Base-by-base conservation (phyloP, 2,888 invertebrate genomes). In the Nomada lathburiana region DNA sequence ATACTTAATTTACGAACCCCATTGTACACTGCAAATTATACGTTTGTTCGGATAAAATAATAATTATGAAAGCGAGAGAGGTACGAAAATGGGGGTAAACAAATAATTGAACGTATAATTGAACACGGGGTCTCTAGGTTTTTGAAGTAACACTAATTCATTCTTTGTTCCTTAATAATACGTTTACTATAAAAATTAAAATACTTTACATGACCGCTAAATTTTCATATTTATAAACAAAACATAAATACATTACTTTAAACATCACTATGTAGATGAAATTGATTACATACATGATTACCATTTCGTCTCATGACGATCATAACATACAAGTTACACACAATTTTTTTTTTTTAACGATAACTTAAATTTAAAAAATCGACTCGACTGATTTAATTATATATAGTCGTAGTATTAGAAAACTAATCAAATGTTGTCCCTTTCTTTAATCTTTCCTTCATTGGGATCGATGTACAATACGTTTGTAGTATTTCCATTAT, bases 281-380 rank as follows among this genome's bases (percentile, higher is more conserved):
- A 80, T 70, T 42, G 23, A 65, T 73, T 64, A 47, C 68, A 55
- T 69, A 74, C 53, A 60, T 52, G 26, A 80, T 74, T 60, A 67
- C 50, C 18, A n/a, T 72, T 26, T 74, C 69, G 20, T 29, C 20
- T 64, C 64, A 64, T 16, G 20, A 60, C 42, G 20, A 29, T 67
- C 44, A 63, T 57, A 29, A 69, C 69, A 18, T 36, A 68, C 16
- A 50, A 16, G 26, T 55, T 71, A 50, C 23, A 67, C 11, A 10
- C 52, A 52, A 18, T 50, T 9, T 36, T 29, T 64, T 29, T 47
- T 47, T 13, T 42, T 53, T 55, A 20, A n/a, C 20, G 55, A 36
- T 36, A 64, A 50, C 26, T 67, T 59, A 23, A 70, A 29, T 9
- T 42, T 50, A 26, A 68, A 63, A 23, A 60, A 44, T 16, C 23